These are phyloP conservation scores for Brachionichthys hirsutus DNA, from an alignment of 2,113 vertebrate genomes.

Conservation along the genomic window DNA sequence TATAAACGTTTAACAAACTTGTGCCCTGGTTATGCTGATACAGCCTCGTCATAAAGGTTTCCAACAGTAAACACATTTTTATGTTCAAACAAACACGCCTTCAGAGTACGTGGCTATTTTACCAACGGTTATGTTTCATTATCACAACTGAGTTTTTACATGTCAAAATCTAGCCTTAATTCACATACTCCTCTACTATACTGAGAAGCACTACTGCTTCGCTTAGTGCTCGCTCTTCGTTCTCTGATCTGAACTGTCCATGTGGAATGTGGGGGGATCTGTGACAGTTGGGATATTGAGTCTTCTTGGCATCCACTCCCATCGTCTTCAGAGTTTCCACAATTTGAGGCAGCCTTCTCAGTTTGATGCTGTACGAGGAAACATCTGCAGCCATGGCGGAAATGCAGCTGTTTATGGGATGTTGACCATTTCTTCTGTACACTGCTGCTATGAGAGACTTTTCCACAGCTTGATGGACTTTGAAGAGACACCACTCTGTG, in stretches of 20 bases:
- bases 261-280: conserved; percentile 75
- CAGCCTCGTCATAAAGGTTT: background rate
- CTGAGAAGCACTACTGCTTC: conserved; percentile 64
- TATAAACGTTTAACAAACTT: background rate
- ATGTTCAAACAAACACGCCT: background rate
- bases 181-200: conserved; percentile 60
- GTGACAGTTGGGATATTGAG: conserved; percentile 79
- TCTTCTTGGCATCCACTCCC: conserved; percentile 76
- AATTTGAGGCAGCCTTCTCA: conserved; percentile 55
- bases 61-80: background rate
- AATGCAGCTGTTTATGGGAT: conserved; percentile 48
- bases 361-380: conserved; percentile 41
- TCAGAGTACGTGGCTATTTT: background rate
- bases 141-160: background rate
- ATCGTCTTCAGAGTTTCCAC: conserved; percentile 57
- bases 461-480: conserved; percentile 79
- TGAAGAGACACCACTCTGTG: conserved; percentile 83
- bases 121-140: no score
- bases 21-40: background rate
- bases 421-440: conserved; percentile 62
- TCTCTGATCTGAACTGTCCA: conserved; percentile 51
- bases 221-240: conserved; percentile 58
- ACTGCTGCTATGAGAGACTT: conserved; percentile 78
- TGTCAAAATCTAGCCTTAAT: conserved; percentile 11
- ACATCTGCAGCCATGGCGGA: conserved; percentile 55